phyloP scores from a whole-genome alignment of 2,888 invertebrate species.

The Coelopa pilipes region DNA sequence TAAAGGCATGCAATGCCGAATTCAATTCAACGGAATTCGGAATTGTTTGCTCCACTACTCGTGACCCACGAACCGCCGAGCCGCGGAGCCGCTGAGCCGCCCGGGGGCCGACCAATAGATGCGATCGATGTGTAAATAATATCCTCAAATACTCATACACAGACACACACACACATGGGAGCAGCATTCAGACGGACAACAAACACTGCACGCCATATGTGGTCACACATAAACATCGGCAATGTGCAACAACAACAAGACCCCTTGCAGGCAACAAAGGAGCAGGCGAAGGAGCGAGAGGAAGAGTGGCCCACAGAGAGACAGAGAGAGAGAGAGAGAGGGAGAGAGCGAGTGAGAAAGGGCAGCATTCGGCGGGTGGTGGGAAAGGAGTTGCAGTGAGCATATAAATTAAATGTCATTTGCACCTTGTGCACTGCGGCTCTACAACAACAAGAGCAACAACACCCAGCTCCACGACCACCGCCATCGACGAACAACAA shows the following conservation, averaged over 20 bases:
- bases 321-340: neutral
- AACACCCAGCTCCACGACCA: neutral
- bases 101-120: too few species aligned
- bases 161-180: conserved; percentile 16
- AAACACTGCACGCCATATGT: conserved; percentile 1
- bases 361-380: neutral
- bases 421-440: conserved; percentile 21
- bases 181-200: neutral
- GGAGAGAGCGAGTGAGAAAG: conserved; percentile 13
- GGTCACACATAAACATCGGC: conserved; percentile 15
- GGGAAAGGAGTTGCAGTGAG: too few species aligned
- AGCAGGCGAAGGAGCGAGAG: neutral
- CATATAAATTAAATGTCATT: conserved; percentile 28
- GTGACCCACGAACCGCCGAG: too few species aligned
- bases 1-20: too few species aligned
- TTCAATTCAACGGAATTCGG: too few species aligned
- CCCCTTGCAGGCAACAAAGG: too few species aligned
- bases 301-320: neutral
- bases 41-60: too few species aligned
- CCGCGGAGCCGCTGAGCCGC: too few species aligned
- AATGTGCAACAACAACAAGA: neutral
- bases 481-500: neutral
- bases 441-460: neutral
- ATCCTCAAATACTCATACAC: conserved; percentile 2
- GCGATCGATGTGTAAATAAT: too few species aligned